These are phyloP conservation scores for Phyllopteryx taeniolatus DNA, from an alignment of 2,113 vertebrate species.

Conservation along the genomic window DNA sequence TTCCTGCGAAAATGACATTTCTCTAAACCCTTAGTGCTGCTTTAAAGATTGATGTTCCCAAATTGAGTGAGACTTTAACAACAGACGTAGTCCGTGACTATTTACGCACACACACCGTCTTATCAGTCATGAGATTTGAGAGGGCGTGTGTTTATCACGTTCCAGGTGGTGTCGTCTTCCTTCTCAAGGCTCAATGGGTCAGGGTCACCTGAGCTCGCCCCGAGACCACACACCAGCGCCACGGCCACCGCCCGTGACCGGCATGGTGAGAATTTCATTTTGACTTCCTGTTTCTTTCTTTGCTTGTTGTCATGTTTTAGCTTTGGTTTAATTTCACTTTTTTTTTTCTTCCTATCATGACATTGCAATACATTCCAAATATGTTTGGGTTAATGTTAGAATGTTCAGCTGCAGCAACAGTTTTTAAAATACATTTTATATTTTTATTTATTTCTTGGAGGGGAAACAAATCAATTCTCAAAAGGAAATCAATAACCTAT, in stretches of 20 bases:
- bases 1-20: too few species aligned
- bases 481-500: too few species aligned
- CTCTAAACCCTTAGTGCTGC: too few species aligned
- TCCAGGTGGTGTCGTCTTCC: constrained; percentile 36
- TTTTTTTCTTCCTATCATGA: not conserved
- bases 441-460: too few species aligned
- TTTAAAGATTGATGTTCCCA: too few species aligned
- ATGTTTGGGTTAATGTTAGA: too few species aligned
- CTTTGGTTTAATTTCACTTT: not conserved
- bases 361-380: not conserved
- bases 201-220: constrained; percentile 20
- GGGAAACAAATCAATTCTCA: too few species aligned
- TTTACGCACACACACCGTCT: not conserved
- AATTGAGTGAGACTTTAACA: too few species aligned
- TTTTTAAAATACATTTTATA: too few species aligned
- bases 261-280: constrained; percentile 42
- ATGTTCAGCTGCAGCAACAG: too few species aligned
- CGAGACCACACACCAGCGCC: not conserved
- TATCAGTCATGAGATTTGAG: not conserved
- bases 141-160: constrained; percentile 13
- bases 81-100: too few species aligned
- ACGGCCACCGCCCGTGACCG: not conserved
- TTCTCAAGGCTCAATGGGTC: constrained; percentile 31
- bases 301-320: not conserved
- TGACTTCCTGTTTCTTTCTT: not conserved